Evolutionary conservation across 2,113 vertebrate genomes (phyloP), one percentile per base, ranked within the genome.

Genomic region (Lepisosteus oculatus): DNA sequence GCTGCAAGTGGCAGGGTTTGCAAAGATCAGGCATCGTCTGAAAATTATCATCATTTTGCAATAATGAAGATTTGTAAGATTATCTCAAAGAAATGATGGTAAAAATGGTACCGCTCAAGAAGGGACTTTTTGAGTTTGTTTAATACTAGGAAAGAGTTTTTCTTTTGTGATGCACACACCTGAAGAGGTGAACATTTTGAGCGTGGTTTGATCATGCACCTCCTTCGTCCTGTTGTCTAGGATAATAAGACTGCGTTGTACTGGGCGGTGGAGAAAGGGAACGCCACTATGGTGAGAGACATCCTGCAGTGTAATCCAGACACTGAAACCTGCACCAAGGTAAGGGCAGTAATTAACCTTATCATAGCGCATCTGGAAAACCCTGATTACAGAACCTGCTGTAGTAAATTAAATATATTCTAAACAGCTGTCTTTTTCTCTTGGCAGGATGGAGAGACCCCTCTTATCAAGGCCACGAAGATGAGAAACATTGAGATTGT

Each of bases 401-500:
- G 9, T 9, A 51, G 5, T 51, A 9, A 51, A 51, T 51, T 0
- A 51, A 51, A 51, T 29, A 0, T 51, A 9, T 51, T 59, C 14
- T 13, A 59, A 59, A 59, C 4, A n/a, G 14, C 57, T 69, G 65
- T 44, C n/a, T 43, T 68, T 65, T 15, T 0, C 68, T 76, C 79
- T 66, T 56, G 8, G 17, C 74, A 99, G 97, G 97, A 98, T 4
- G 96, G 95, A 17, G 97, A 99, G 82, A 98, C 96, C 3, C 95
- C 97, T 0, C 94, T 99, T 66, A 98, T 99, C 82, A 99, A 99
- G 86, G 96, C 96, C 55, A 99, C 97, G 63, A 99, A 99, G 86
- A 99, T 99, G 96, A 94, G 97, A 81, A 98, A 94, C 76, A 96
- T 99, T 77, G 97, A 99, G 77, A 94, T 99, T 47, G 97, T 99